Percentiles rank a stretch among this genome's conserved stretches.
Conservation (phyloP, 2,113 vertebrate species). For the Chelonoidis abingdonii region DNA sequence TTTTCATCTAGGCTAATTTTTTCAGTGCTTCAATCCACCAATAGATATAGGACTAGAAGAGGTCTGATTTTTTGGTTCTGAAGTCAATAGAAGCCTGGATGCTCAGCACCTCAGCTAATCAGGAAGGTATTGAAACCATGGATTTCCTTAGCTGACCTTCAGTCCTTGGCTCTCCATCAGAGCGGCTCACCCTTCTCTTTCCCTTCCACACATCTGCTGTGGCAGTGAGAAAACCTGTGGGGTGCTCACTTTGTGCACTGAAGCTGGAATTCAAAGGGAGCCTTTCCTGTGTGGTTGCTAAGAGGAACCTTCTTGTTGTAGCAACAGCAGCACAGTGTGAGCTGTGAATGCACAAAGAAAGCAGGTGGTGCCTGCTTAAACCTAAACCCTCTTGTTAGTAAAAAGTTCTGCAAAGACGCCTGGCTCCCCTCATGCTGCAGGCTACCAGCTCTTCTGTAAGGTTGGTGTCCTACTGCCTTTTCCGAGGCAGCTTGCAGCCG, state of each 20-base stretch:
- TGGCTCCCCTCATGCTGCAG: neutral
- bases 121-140: neutral
- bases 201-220: neutral
- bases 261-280: neutral
- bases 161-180: neutral
- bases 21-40: no score
- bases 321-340: slow-evolving; percentile 53
- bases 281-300: slow-evolving; percentile 57
- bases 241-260: neutral
- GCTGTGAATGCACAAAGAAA: neutral
- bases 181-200: neutral
- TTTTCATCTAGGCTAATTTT: neutral
- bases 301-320: slow-evolving; percentile 71
- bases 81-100: neutral
- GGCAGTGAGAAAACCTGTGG: no score
- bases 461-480: accelerated
- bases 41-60: neutral
- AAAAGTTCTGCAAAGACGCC: accelerated
- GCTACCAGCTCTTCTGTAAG: accelerated
- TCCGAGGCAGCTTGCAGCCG: no score
- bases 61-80: neutral
- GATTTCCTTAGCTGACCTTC: neutral
- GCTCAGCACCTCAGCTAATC: neutral
- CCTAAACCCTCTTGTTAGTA: neutral
- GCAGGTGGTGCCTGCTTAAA: accelerated